A percentile compares a stretch with the other conserved stretches of the same genome.
phyloP scores from a whole-genome alignment of 2,113 vertebrate species.

The Hippocampus guttulatus region DNA sequence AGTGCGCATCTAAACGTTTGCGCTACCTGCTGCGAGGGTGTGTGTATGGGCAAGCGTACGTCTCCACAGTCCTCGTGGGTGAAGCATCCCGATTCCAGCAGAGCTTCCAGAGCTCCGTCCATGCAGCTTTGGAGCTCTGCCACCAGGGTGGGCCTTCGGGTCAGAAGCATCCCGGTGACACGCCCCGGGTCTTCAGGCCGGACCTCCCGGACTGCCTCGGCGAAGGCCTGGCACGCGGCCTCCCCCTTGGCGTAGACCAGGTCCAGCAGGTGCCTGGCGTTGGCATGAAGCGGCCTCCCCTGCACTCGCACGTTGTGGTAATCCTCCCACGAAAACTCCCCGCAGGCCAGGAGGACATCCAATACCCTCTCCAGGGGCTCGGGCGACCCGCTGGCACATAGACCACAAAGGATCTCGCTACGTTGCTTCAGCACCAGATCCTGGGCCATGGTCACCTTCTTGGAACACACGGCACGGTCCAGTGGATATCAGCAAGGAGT shows the following conservation, averaged over 20 bases:
- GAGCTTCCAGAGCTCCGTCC: slow-evolving; percentile 58
- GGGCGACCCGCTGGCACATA: slow-evolving; percentile 69
- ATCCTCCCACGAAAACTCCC: slow-evolving; percentile 77
- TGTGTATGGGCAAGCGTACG: slow-evolving; percentile 73
- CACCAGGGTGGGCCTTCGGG: slow-evolving; percentile 69
- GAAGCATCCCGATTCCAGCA: slow-evolving; percentile 61
- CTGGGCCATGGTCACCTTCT: slow-evolving; percentile 58
- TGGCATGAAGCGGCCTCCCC: slow-evolving; percentile 61
- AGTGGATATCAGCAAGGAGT: neutral
- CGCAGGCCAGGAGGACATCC: slow-evolving; percentile 76
- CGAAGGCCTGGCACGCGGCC: slow-evolving; percentile 59
- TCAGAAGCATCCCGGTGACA: slow-evolving; percentile 50
- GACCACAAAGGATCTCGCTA: slow-evolving; percentile 65
- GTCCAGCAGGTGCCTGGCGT: slow-evolving; percentile 74
- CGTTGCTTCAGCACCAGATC: slow-evolving; percentile 72
- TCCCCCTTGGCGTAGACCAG: slow-evolving; percentile 71
- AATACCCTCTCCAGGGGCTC: slow-evolving; percentile 76
- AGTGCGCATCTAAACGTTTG: neutral
- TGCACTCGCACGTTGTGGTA: slow-evolving; percentile 66
- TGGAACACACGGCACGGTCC: neutral
- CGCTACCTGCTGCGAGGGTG: slow-evolving; percentile 77
- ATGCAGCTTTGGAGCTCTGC: slow-evolving; percentile 63
- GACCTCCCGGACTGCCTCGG: slow-evolving; percentile 58
- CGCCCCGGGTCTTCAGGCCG: slow-evolving; percentile 50
- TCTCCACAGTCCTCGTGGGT: slow-evolving; percentile 71